Conservation (phyloP, 2,888 invertebrate species). For the Synanthedon myopaeformis region DNA sequence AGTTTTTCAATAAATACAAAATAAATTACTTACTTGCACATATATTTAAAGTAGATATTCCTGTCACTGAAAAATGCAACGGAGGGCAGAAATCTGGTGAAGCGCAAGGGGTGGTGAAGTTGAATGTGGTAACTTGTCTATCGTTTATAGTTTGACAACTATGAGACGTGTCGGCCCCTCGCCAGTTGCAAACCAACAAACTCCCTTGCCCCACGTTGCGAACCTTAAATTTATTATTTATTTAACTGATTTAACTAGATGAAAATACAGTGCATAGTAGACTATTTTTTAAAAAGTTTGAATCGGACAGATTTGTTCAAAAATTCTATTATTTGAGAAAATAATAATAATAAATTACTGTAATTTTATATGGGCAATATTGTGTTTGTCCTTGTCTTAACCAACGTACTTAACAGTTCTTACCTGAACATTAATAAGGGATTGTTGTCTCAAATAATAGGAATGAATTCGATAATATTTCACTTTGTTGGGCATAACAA, state of each 20-base stretch:
- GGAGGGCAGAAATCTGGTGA: conserved; percentile 62
- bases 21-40: conserved; percentile 68
- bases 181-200: conserved; percentile 72
- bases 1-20: too few species aligned
- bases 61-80: conserved; percentile 61
- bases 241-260: too few species aligned
- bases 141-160: conserved; percentile 59
- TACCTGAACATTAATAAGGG: conserved; percentile 42
- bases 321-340: too few species aligned
- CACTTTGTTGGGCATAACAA: conserved; percentile 62
- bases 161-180: conserved; percentile 48
- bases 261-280: too few species aligned
- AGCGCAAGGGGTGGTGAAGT: conserved; percentile 58
- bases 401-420: neutral
- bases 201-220: conserved; percentile 65
- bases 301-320: too few species aligned
- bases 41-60: conserved; percentile 57
- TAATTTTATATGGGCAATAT: too few species aligned
- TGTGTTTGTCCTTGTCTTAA: too few species aligned
- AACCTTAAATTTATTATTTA: conserved; percentile 38
- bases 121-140: conserved; percentile 51
- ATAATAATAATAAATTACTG: too few species aligned
- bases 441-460: conserved; percentile 40
- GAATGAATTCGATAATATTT: conserved; percentile 66
- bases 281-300: too few species aligned